Evolutionary conservation across 2,113 vertebrate genomes (phyloP).

Genomic region (Prunella fulvescens): DNA sequence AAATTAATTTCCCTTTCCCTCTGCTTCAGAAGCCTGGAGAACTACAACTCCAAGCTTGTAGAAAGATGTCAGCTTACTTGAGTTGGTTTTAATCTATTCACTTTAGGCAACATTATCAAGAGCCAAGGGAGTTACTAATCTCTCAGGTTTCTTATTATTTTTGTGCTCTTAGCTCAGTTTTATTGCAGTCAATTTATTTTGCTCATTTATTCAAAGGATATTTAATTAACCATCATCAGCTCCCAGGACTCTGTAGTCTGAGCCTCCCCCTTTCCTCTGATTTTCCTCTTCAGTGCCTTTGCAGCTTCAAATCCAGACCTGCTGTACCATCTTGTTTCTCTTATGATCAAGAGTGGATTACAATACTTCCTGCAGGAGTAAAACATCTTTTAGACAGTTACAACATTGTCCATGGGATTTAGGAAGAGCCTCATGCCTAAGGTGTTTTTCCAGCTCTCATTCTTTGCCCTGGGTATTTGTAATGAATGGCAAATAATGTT

Average conservation of each 20-base stretch:
- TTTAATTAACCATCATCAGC: neutral
- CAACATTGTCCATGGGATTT: neutral
- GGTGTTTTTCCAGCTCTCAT: neutral
- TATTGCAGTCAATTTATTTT: neutral
- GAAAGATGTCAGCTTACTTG: neutral
- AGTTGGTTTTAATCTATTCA: neutral
- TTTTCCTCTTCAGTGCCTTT: neutral
- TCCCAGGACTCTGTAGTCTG: neutral
- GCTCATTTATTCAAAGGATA: neutral
- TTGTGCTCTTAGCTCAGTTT: neutral
- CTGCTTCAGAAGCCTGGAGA: neutral
- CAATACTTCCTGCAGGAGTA: neutral
- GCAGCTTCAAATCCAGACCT: neutral
- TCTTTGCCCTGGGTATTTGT: neutral
- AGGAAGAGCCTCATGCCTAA: neutral
- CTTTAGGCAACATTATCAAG: neutral
- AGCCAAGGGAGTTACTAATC: neutral
- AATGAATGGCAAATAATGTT: neutral
- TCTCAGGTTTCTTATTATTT: neutral
- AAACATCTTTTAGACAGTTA: neutral
- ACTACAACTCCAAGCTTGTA: neutral
- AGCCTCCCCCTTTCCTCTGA: fast-evolving
- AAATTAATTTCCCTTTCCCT: neutral
- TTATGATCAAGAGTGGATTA: neutral
- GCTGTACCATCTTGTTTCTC: neutral